Evolutionary conservation across 2,113 vertebrate species (phyloP).

Genomic region (Nerophis lumbriciformis): DNA sequence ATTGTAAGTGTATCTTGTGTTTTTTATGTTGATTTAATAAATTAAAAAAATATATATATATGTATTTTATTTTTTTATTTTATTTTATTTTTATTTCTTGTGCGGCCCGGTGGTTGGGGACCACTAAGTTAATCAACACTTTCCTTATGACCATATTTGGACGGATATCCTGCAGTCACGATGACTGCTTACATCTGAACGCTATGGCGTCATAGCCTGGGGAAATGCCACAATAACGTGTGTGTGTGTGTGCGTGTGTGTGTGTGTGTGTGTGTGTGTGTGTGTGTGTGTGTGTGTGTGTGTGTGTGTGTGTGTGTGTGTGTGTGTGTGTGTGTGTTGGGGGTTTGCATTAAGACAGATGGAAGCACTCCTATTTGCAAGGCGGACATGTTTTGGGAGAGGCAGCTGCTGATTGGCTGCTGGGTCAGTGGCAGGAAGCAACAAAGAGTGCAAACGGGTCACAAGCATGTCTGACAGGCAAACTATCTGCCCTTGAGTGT

Average conservation of each 20-base stretch:
- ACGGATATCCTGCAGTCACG: constrained; percentile 28
- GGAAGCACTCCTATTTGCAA: constrained; percentile 50
- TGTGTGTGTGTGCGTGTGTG: background rate
- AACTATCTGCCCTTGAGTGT: constrained; percentile 9
- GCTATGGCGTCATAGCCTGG: constrained; percentile 41
- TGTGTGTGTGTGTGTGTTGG: background rate
- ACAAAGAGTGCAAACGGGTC: constrained; percentile 58
- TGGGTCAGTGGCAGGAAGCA: constrained; percentile 58
- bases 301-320: too few relatives aligned
- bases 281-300: background rate
- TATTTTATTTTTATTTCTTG: too few relatives aligned
- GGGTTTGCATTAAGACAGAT: constrained; percentile 42
- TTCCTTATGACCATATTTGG: background rate
- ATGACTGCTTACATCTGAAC: constrained; percentile 52
- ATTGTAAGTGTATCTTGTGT: too few relatives aligned
- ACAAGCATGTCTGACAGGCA: constrained; percentile 27
- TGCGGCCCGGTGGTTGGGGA: too few relatives aligned
- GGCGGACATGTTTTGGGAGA: constrained; percentile 41
- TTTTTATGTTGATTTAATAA: too few relatives aligned
- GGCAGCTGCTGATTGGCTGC: constrained; percentile 40
- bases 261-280: background rate
- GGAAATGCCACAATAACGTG: constrained; percentile 19
- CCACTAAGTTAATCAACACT: background rate
- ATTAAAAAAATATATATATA: too few relatives aligned
- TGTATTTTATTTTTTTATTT: too few relatives aligned